A percentile compares a stretch with the other conserved stretches of the same genome.
These are phyloP conservation scores for Bettongia penicillata DNA, from an alignment of 2,113 vertebrate genomes.

Conservation along the genomic window DNA sequence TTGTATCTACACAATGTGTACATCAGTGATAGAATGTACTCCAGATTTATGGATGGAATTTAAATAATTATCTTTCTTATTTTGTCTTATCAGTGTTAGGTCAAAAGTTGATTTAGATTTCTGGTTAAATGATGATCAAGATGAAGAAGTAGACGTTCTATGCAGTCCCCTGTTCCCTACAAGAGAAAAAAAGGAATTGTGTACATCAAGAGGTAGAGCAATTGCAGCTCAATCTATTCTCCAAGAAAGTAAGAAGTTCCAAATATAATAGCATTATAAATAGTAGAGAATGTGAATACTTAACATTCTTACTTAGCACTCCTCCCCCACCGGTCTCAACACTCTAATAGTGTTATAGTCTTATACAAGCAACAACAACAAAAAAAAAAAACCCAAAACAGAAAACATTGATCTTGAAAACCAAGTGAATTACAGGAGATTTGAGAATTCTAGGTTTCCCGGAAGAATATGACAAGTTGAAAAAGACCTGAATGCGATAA, in stretches of 20 bases:
- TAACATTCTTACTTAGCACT: too few species aligned
- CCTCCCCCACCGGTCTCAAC: too few species aligned
- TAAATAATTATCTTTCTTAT: not conserved
- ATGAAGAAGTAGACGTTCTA: not conserved
- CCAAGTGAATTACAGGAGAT: too few species aligned
- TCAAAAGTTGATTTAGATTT: not conserved
- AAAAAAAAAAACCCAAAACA: too few species aligned
- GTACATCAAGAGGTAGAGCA: not conserved
- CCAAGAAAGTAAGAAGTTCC: not conserved
- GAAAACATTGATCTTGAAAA: too few species aligned
- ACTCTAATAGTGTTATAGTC: too few species aligned
- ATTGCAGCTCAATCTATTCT: not conserved
- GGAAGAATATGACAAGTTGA: too few species aligned
- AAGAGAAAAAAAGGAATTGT: not conserved
- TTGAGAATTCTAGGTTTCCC: too few species aligned
- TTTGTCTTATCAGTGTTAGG: not conserved
- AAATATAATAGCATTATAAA: not conserved
- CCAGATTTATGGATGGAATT: not conserved
- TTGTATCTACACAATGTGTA: too few species aligned
- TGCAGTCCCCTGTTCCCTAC: not conserved
- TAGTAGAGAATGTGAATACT: too few species aligned
- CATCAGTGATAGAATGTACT: not conserved
- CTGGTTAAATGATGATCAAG: not conserved
- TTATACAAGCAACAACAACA: too few species aligned
- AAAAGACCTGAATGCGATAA: too few species aligned